Percentiles rank a stretch among this genome's conserved stretches.
phyloP scores from a whole-genome alignment of 2,888 invertebrate species.

The Drosophila diplacantha region DNA sequence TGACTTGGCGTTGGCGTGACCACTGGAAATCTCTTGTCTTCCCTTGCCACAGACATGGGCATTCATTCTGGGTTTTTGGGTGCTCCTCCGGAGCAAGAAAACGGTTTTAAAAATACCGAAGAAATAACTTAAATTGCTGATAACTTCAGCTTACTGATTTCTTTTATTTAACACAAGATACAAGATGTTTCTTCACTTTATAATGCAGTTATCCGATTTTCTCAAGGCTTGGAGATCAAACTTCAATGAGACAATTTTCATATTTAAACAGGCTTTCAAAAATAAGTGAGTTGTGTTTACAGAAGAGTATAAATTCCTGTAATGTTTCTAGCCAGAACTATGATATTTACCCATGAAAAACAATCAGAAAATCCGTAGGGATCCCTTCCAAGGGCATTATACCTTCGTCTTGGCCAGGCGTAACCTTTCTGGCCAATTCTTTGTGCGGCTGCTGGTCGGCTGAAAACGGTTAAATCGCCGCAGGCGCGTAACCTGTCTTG shows the following conservation, averaged over 20 bases:
- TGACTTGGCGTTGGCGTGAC: constrained; percentile 64
- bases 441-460: constrained; percentile 40
- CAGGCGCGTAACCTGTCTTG: constrained; percentile 74
- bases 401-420: constrained; percentile 16
- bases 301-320: background rate
- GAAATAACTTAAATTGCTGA: no score
- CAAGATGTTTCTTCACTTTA: background rate
- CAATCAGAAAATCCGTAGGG: background rate
- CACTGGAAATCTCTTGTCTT: constrained; percentile 33
- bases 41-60: constrained; percentile 39
- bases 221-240: no score
- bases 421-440: constrained; percentile 21
- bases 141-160: background rate
- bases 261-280: no score
- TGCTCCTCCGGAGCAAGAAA: background rate
- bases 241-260: no score
- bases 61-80: constrained; percentile 16
- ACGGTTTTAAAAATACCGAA: background rate
- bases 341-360: no score
- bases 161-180: background rate
- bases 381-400: constrained; percentile 17
- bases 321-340: no score
- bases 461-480: constrained; percentile 72
- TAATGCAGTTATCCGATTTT: background rate
- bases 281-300: no score